phyloP scores from a whole-genome alignment of 2,888 invertebrate species.

The Andrena flavipes region DNA sequence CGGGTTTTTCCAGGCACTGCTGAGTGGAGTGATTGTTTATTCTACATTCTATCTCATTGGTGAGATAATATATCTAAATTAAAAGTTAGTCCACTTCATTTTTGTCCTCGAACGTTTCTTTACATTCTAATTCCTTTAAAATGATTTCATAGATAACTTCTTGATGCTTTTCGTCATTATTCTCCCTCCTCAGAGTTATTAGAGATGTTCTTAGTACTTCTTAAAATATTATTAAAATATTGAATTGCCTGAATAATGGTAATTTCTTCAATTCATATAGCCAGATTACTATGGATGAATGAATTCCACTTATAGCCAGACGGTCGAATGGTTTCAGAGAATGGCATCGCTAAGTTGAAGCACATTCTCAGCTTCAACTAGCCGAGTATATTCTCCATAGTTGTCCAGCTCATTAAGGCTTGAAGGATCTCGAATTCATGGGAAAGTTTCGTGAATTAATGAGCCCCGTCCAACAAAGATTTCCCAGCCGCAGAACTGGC shows the following conservation, averaged over 20 bases:
- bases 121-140: not conserved
- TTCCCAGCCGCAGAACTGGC: constrained; percentile 22
- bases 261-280: not conserved
- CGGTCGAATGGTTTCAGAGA: constrained; percentile 7
- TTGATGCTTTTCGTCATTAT: not conserved
- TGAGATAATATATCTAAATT: too few species aligned
- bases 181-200: not conserved
- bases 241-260: not conserved
- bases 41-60: not conserved
- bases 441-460: constrained; percentile 50
- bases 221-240: not conserved
- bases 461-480: constrained; percentile 41
- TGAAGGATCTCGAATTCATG: constrained; percentile 46
- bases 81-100: not conserved
- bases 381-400: constrained; percentile 18
- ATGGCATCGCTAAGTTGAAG: constrained; percentile 15
- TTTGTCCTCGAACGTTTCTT: not conserved
- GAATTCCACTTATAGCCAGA: not conserved
- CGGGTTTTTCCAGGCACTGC: not conserved
- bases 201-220: not conserved
- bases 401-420: constrained; percentile 49
- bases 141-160: not conserved
- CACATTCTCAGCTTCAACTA: not conserved
- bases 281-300: constrained; percentile 5
- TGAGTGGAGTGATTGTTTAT: not conserved